A percentile compares a stretch with the other conserved stretches of the same genome.
phyloP scores from a whole-genome alignment of 2,113 vertebrate genomes.

The Syrmaticus mikado region DNA sequence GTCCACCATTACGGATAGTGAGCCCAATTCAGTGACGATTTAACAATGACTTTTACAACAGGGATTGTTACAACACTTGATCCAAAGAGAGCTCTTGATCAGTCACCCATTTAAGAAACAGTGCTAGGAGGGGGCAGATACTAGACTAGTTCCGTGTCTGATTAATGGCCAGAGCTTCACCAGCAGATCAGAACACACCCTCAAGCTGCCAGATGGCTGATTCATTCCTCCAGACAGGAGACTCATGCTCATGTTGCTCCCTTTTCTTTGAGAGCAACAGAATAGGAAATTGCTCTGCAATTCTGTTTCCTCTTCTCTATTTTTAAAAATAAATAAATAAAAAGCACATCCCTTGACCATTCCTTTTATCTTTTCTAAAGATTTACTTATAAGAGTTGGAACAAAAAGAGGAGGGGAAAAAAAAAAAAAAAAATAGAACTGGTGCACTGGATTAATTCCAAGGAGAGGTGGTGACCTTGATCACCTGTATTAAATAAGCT shows the following conservation, averaged over 20 bases:
- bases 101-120: not conserved
- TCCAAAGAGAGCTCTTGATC: constrained; percentile 9
- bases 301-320: not conserved
- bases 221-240: constrained; percentile 49
- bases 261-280: not conserved
- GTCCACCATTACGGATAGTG: not conserved
- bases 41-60: constrained; percentile 1
- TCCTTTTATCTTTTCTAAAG: not conserved
- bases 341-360: not conserved
- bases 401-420: not conserved
- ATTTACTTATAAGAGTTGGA: not conserved
- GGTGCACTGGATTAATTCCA: not conserved
- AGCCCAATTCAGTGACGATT: constrained; percentile 3
- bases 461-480: not conserved
- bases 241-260: constrained; percentile 6
- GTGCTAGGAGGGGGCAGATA: not conserved
- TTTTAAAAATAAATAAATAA: not conserved
- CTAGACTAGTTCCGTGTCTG: not conserved
- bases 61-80: not conserved
- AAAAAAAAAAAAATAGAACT: not conserved
- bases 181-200: not conserved
- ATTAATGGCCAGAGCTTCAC: constrained; percentile 4
- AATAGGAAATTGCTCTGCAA: constrained; percentile 3
- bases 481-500: not conserved
- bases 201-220: constrained; percentile 37